Base-by-base conservation (phyloP, 2,888 invertebrate species). In the Sphaeridia pumilis region DNA sequence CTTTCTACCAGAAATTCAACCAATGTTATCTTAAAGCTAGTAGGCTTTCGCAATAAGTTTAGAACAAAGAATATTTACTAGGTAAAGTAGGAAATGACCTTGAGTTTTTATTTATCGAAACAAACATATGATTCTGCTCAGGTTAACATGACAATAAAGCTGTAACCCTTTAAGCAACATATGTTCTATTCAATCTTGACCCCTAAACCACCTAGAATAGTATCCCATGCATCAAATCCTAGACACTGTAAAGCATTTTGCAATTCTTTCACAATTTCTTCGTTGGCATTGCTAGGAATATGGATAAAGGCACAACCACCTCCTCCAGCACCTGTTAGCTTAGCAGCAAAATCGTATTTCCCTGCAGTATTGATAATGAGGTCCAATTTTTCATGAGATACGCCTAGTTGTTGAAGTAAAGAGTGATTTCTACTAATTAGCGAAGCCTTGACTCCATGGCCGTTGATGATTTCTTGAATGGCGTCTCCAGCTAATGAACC, bases 291-390 rank as follows among this genome's bases (percentile, higher is more conserved):
- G 1, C 71, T 71, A 1, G 78, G 76, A 49, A 87, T 68, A 14
- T 87, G 69, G 60, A 84, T 74, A 61, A 81, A 80, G 1, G 81
- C 83, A 68, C 80, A 90, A 67, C 98, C 98, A 17, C 98, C 98
- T 3, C 95, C 97, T 3, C 98, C 98, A 3, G 95, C 97, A 12
- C 98, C 98, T 0, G 98, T 99, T 50, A 98, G 75, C 71, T 98
- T 98, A 54, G 85, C 84, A 56, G 81, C 79, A 50, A 93, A 79
- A 0, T 80, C 81, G 65, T 79, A 74, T 45, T 74, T 74, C 24
- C 73, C 71, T 0, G 83, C 79, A 52, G 84, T 79, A 0, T 73
- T 71, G 46, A 87, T 80, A 56, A 94, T 83, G 55, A 77, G 74
- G 65, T 94, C 88, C 50, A 95, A 72, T n/a, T 80, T 76, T 0